Evolutionary conservation across 2,888 invertebrate genomes (phyloP).

Genomic region (Hybos culiciformis): DNA sequence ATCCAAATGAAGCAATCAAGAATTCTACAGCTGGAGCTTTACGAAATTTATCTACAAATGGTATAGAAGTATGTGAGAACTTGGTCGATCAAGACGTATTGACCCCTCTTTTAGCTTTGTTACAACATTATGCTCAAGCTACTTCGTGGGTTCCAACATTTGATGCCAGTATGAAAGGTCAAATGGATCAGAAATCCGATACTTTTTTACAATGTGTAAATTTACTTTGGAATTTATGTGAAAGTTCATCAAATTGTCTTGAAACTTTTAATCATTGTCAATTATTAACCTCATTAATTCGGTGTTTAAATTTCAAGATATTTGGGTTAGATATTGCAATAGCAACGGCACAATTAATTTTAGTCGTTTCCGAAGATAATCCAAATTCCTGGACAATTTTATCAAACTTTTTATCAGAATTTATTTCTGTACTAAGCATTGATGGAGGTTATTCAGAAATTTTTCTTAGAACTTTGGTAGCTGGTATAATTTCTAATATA

Average conservation of each 20-base stretch:
- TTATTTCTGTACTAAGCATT: constrained; percentile 35
- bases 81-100: constrained; percentile 57
- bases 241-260: constrained; percentile 48
- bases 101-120: constrained; percentile 50
- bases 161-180: constrained; percentile 25
- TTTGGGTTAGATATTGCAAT: constrained; percentile 45
- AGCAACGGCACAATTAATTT: constrained; percentile 49
- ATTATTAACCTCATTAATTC: constrained; percentile 44
- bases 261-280: constrained; percentile 50
- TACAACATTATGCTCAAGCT: constrained; percentile 38
- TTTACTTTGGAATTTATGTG: constrained; percentile 56
- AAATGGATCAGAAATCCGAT: constrained; percentile 44
- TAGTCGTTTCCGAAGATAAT: constrained; percentile 61
- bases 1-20: constrained; percentile 45
- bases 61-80: constrained; percentile 45
- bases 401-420: constrained; percentile 37
- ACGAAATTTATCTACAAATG: constrained; percentile 49
- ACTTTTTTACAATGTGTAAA: constrained; percentile 53
- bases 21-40: constrained; percentile 55
- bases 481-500: constrained; percentile 44
- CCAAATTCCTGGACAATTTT: constrained; percentile 41
- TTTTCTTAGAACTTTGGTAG: constrained; percentile 43
- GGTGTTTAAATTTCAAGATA: constrained; percentile 43
- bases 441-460: constrained; percentile 23
- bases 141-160: constrained; percentile 38